Percentiles rank a stretch among this genome's conserved stretches.
Conservation (phyloP, 2,113 vertebrate species). For the Antechinus flavipes region DNA sequence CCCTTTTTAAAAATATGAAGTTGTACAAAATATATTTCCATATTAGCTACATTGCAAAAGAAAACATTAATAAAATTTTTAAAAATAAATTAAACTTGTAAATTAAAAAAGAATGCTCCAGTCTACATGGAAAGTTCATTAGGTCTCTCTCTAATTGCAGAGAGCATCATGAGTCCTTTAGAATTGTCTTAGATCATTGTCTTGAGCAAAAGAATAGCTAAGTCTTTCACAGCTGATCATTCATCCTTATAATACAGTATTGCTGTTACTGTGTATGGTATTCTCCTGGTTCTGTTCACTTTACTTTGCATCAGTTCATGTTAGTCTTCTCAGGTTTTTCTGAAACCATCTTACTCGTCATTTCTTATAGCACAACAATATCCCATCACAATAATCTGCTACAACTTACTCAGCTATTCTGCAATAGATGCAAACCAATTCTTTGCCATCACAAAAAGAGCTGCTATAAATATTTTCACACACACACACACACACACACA, state of each 20-base stretch:
- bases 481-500: too few relatives aligned
- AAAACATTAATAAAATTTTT: neutral
- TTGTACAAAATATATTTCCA: neutral
- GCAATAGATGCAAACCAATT: neutral
- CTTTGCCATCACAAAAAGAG: neutral
- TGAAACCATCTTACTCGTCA: neutral
- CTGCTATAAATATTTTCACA: neutral
- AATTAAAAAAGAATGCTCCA: neutral
- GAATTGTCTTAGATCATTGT: neutral
- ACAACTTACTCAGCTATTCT: neutral
- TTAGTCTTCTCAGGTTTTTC: neutral
- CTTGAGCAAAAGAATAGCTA: neutral
- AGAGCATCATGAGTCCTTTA: neutral
- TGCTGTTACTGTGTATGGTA: neutral
- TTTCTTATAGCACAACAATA: neutral
- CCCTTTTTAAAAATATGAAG: neutral
- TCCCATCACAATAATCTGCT: neutral
- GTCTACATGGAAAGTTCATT: neutral
- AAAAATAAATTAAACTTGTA: neutral
- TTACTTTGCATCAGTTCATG: neutral
- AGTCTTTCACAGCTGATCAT: neutral
- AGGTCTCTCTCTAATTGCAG: neutral
- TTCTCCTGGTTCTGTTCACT: neutral
- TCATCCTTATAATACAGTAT: neutral
- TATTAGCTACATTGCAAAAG: neutral